A percentile compares a stretch with the other conserved stretches of the same genome.
Evolutionary conservation across 37 sponge, comb jelly and placozoan genomes (phyloP).

Genomic region (Mnemiopsis leidyi): DNA sequence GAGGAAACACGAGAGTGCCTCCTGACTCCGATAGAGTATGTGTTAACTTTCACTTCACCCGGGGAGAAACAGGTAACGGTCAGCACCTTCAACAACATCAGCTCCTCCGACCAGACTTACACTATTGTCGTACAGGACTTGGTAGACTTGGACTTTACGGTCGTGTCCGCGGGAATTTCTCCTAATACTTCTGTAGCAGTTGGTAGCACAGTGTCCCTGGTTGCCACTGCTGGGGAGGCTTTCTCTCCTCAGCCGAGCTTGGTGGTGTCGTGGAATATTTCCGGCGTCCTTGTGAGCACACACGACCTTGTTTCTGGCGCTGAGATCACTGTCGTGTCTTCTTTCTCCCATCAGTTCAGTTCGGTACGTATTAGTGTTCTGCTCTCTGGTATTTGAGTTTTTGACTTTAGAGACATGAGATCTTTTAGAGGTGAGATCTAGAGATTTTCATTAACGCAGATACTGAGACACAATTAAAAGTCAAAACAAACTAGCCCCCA

Average conservation of each 20-base stretch:
- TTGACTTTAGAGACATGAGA: too few relatives aligned
- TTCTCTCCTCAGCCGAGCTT: neutral
- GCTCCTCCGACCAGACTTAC: neutral
- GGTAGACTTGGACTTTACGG: neutral
- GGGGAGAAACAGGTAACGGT: neutral
- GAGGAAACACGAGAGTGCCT: neutral
- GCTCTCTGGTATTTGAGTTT: neutral
- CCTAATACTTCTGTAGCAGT: neutral
- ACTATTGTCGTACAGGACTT: neutral
- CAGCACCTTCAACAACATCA: slow-evolving; percentile 32
- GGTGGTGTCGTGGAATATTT: neutral
- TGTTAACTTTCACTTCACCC: neutral
- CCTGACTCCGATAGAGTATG: neutral
- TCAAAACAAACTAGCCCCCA: too few relatives aligned
- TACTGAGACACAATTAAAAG: too few relatives aligned
- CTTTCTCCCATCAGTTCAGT: neutral
- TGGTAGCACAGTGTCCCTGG: neutral
- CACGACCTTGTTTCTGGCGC: neutral
- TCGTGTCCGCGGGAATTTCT: neutral
- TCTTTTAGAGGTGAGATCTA: too few relatives aligned
- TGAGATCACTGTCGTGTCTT: neutral
- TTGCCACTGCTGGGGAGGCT: neutral
- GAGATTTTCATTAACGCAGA: too few relatives aligned
- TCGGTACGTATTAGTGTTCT: too few relatives aligned
- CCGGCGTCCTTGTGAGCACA: neutral